Percentiles rank a stretch among this genome's conserved stretches.
These are phyloP conservation scores for Mastacembelus armatus DNA, from an alignment of 2,797 vertebrate species.

Conservation along the genomic window DNA sequence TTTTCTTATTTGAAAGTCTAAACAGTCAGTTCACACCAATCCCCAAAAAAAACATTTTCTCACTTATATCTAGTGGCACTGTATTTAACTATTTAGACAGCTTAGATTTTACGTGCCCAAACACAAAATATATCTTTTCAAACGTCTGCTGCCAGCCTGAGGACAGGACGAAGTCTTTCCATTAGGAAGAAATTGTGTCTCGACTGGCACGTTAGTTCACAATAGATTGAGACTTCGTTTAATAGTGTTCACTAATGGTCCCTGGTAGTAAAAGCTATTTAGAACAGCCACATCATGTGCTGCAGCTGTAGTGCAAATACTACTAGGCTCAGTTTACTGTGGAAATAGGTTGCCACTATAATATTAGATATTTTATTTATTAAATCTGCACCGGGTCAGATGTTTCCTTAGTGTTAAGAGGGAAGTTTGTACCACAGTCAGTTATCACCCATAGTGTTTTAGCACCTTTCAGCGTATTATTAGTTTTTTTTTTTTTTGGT, in stretches of 20 bases:
- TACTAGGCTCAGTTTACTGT: too few species aligned
- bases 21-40: conserved; percentile 25
- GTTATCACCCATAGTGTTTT: too few species aligned
- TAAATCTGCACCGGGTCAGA: too few species aligned
- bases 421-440: too few species aligned
- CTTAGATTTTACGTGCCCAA: not conserved
- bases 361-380: too few species aligned
- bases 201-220: not conserved
- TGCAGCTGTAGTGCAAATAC: too few species aligned
- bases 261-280: too few species aligned
- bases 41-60: not conserved
- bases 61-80: not conserved
- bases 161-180: not conserved
- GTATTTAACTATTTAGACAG: not conserved
- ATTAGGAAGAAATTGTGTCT: not conserved
- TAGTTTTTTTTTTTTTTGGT: too few species aligned
- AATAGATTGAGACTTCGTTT: not conserved
- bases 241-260: not conserved
- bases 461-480: too few species aligned
- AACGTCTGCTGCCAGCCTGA: not conserved
- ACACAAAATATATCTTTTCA: not conserved
- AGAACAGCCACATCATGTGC: not conserved
- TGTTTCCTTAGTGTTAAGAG: too few species aligned
- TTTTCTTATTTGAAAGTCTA: not conserved
- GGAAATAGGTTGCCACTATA: too few species aligned